These are phyloP conservation scores for Lasius fuliginosus DNA, from an alignment of 2,888 invertebrate genomes.

Conservation along the genomic window DNA sequence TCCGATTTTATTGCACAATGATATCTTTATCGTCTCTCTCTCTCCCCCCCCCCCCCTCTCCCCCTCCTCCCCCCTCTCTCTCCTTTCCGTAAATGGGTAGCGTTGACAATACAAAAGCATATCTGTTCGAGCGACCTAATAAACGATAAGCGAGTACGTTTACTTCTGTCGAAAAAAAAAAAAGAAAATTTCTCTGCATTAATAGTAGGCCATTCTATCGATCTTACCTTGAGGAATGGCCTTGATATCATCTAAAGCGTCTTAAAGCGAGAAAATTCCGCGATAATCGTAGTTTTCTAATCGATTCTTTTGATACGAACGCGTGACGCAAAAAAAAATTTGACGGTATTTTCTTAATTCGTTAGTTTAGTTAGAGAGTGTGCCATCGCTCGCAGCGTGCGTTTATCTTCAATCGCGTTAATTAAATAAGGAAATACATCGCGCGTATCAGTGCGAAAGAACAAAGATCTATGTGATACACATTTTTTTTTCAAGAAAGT, in stretches of 20 bases:
- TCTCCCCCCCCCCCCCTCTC: too few species aligned
- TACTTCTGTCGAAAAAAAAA: constrained; percentile 22
- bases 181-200: constrained; percentile 57
- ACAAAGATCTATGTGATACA: constrained; percentile 47
- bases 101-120: constrained; percentile 70
- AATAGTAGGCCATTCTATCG: constrained; percentile 48
- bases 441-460: constrained; percentile 32
- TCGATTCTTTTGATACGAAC: constrained; percentile 77
- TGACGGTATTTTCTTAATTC: constrained; percentile 78
- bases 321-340: constrained; percentile 63
- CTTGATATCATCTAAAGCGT: constrained; percentile 66
- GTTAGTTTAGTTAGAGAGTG: constrained; percentile 80
- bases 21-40: constrained; percentile 1
- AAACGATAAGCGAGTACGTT: constrained; percentile 56
- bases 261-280: constrained; percentile 47
- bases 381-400: constrained; percentile 79
- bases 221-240: constrained; percentile 67
- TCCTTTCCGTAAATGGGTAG: constrained; percentile 54
- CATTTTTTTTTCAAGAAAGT: constrained; percentile 61
- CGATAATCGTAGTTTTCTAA: constrained; percentile 72
- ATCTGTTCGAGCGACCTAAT: constrained; percentile 73
- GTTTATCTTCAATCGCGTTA: constrained; percentile 70
- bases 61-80: not conserved
- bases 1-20: constrained; percentile 1
- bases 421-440: constrained; percentile 59